phyloP scores from a whole-genome alignment of 2,113 vertebrate genomes.

The Callocephalon fimbriatum region DNA sequence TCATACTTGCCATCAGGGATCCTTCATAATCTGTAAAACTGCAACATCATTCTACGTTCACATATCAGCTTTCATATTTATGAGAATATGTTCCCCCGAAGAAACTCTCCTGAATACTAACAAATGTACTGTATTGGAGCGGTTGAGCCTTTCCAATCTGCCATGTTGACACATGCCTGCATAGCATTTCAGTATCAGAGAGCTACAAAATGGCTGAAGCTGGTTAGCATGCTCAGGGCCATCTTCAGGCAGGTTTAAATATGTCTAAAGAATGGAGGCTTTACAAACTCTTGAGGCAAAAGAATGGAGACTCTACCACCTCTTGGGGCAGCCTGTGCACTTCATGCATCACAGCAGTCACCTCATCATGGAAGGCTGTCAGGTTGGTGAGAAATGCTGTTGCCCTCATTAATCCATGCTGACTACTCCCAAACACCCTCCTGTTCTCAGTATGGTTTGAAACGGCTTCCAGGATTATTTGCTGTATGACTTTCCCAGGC shows the following conservation, averaged over 20 bases:
- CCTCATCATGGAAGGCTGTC: neutral
- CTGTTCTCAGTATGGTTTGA: neutral
- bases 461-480: neutral
- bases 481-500: neutral
- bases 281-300: neutral
- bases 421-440: no score
- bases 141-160: neutral
- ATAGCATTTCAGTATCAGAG: neutral
- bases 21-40: neutral
- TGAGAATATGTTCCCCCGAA: neutral
- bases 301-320: neutral
- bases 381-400: neutral
- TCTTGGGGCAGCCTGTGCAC: neutral
- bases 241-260: neutral
- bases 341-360: no score
- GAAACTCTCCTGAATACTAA: neutral
- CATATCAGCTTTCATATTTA: neutral
- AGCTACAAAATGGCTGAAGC: neutral
- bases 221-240: neutral
- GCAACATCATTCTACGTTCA: neutral
- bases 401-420: neutral
- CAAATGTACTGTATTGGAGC: neutral
- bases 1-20: neutral
- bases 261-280: neutral
- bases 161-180: rapidly evolving